A percentile compares a stretch with the other conserved stretches of the same genome.
phyloP scores from a whole-genome alignment of 2,797 vertebrate species.

The Tapera naevia region DNA sequence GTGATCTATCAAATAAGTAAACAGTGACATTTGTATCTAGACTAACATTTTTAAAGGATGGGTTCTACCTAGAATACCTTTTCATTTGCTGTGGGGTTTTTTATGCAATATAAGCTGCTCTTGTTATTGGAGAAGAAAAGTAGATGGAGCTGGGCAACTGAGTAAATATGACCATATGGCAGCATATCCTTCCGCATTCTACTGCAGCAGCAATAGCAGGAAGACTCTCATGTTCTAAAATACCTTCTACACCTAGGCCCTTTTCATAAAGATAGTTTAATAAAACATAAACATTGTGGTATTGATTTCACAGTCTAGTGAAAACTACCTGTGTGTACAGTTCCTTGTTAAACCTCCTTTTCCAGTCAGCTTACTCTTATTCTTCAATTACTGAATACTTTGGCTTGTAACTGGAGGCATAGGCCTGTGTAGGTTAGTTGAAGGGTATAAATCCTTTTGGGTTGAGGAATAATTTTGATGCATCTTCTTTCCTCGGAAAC shows the following conservation, averaged over 20 bases:
- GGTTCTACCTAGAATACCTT: neutral
- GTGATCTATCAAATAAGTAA: neutral
- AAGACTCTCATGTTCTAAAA: neutral
- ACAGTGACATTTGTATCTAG: neutral
- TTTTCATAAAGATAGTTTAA: neutral
- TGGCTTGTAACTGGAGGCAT: neutral
- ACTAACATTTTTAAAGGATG: neutral
- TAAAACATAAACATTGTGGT: neutral
- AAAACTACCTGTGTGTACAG: neutral
- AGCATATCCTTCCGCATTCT: neutral
- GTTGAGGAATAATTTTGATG: neutral
- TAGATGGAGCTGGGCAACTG: constrained; percentile 23
- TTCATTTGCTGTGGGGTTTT: neutral
- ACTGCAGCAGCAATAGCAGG: neutral
- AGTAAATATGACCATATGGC: constrained; percentile 43
- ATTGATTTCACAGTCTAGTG: neutral
- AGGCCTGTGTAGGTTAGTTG: neutral
- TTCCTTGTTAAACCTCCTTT: neutral
- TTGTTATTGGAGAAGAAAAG: neutral
- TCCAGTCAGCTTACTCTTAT: neutral
- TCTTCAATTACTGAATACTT: neutral
- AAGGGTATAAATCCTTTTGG: neutral
- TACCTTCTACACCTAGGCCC: neutral
- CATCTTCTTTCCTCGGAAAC: neutral
- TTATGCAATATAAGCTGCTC: neutral